phyloP scores from a whole-genome alignment of 2,113 vertebrate species.

The Tonatia bakeri region DNA sequence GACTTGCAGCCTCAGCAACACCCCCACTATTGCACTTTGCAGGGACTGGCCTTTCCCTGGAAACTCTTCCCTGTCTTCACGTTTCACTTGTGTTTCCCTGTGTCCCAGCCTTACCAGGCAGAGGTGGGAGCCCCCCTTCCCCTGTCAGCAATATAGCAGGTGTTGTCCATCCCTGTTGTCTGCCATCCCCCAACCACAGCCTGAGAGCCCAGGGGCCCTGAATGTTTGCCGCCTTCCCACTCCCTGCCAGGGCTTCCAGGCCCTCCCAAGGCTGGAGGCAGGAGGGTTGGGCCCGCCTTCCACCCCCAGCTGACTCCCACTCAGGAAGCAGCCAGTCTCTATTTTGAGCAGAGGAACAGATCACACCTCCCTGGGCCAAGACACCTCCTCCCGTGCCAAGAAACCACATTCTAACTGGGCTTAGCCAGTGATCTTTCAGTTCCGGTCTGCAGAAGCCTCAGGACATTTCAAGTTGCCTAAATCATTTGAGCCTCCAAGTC shows the following conservation, averaged over 20 bases:
- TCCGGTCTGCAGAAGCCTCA: background rate
- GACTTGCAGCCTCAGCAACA: background rate
- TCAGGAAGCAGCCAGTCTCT: slow-evolving; percentile 53
- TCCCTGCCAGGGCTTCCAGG: background rate
- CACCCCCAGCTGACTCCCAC: background rate
- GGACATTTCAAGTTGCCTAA: background rate
- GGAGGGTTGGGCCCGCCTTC: background rate
- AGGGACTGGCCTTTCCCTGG: background rate
- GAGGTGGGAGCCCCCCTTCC: fast-evolving
- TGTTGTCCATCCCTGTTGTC: fast-evolving
- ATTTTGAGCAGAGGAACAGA: slow-evolving; percentile 51
- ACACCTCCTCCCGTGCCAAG: slow-evolving; percentile 5
- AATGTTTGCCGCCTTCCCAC: background rate
- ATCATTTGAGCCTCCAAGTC: slow-evolving; percentile 46
- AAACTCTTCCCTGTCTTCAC: background rate
- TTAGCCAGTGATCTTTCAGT: slow-evolving; percentile 13
- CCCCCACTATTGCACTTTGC: background rate
- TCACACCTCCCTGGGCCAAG: background rate
- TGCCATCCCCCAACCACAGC: background rate
- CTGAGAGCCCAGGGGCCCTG: background rate
- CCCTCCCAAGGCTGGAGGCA: background rate
- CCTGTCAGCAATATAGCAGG: background rate
- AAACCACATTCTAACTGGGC: slow-evolving; percentile 24
- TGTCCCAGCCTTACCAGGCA: background rate
- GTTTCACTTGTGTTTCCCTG: background rate